Evolutionary conservation across 2,888 invertebrate species (phyloP), one percentile per base, ranked within the genome.

Genomic region (Itoplectis maculator): DNA sequence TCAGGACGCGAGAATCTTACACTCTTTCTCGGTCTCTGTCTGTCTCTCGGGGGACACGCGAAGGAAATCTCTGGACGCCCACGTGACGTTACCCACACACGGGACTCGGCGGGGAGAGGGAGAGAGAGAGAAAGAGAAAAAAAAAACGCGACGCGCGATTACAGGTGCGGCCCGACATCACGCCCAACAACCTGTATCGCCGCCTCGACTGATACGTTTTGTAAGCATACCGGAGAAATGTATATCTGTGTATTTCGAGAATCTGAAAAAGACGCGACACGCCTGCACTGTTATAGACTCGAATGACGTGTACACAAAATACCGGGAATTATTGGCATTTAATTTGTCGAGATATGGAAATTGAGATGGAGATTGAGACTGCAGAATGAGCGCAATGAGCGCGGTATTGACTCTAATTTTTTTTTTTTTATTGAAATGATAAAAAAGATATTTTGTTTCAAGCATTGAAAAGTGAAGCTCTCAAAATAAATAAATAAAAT

Each of bases 151-250:
- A 78, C 45, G 79, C 83, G 88, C 86, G 87, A 89, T 89, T 90
- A 91, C 92, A 92, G 92, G 92, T 92, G 92, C 91, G 92, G 91
- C 91, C 79, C 75, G 75, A 82, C 78, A 74, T 74, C 78, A 82
- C 82, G 78, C 69, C 77, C 77, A 87, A 88, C 90, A 91, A 91
- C 91, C 91, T 89, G 91, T 90, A 89, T 88, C 89, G 86, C 88
- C 84, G 85, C 73, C 72, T 81, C 76, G 76, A 73, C 76, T 79
- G 70, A 59, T 79, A 73, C 66, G 40, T 73, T 61, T 61, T 6
- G 37, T 61, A 61, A 37, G 37, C 40, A 18, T 37, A 61, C 61
- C 61, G 15, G n/a, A 8, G 40, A 15, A 0, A 59, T 73, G 56
- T 75, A 66, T 63, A 49, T 79, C n/a, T 47, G 54, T 76, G 61